Base-by-base conservation (phyloP, 1,140 invertebrate genomes). In the Hormaphis cornu region DNA sequence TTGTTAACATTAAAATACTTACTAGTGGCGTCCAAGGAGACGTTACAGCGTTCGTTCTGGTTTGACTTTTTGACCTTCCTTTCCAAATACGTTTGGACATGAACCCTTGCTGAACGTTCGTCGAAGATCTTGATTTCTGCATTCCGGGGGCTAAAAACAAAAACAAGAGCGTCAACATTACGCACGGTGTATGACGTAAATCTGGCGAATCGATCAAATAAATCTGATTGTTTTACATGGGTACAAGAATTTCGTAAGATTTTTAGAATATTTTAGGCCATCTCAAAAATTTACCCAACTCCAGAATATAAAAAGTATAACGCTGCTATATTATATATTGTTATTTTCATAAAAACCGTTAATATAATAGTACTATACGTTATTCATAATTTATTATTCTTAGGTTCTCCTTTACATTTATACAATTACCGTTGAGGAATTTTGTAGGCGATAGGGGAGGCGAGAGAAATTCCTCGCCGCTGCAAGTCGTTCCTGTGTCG, bases 11-110 rank as follows among this genome's bases (percentile, higher is more conserved):
- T n/a, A n/a, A 24, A 22, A 58, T 44, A 18, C 42, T 66, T 66
- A 66, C 61, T n/a, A 74, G 87, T 72, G 90, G 89, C 24, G 87
- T 87, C 91, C 90, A 91, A 26, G 81, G 76, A n/a, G 78, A 76
- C 22, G 76, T 78, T 6, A 80, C 73, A 1, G 74, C 69, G 80
- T 26, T 79, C 48, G 80, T 77, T 70, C 87, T 82, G 56, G 85
- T 87, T 72, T 89, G 87, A 76, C 87, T 89, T 76, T 91, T 90
- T 71, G 87, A 89, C 69, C 89, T 80, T 30, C 87, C 86, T 72
- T 86, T 83, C 85, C 88, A 91, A 75, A 92, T 87, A 78, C 89
- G 88, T 79, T 89, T 88, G 73, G 89, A 85, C 71, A 92, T 86
- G 75, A 89, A 83, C 18, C 83, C 82, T 74, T 84, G 83, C 74